Percentiles rank a stretch among this genome's conserved stretches.
These are phyloP conservation scores for Malacosoma neustria DNA, from an alignment of 2,888 invertebrate species.

Conservation along the genomic window DNA sequence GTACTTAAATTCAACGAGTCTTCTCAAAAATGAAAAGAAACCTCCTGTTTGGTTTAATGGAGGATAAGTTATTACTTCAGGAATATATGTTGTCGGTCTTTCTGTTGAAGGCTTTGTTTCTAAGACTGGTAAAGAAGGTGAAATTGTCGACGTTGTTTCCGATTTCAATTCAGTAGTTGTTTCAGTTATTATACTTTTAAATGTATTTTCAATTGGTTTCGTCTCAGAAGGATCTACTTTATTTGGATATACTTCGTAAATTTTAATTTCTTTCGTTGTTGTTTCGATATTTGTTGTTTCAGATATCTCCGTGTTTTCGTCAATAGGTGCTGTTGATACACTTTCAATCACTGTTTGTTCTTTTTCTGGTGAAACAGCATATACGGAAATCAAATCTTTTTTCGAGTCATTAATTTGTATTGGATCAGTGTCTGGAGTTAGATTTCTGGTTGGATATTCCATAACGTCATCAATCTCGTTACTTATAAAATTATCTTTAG, in stretches of 20 bases:
- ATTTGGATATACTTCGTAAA: slow-evolving; percentile 55
- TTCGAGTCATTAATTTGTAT: slow-evolving; percentile 18
- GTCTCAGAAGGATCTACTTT: slow-evolving; percentile 22
- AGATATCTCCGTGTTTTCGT: slow-evolving; percentile 28
- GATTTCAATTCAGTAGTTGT: slow-evolving; percentile 51
- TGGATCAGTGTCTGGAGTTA: slow-evolving; percentile 24
- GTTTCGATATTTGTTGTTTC: slow-evolving; percentile 36
- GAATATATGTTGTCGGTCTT: slow-evolving; percentile 29
- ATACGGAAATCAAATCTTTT: slow-evolving; percentile 37
- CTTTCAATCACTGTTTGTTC: slow-evolving; percentile 37
- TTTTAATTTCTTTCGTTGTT: slow-evolving; percentile 49
- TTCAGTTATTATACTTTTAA: slow-evolving; percentile 42
- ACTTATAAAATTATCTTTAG: slow-evolving; percentile 56
- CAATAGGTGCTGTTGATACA: slow-evolving; percentile 52
- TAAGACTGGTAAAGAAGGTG: slow-evolving; percentile 30
- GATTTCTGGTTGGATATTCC: slow-evolving; percentile 28
- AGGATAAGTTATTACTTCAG: slow-evolving; percentile 57
- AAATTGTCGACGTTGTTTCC: slow-evolving; percentile 50
- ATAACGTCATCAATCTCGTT: slow-evolving; percentile 64
- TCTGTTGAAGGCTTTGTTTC: slow-evolving; percentile 26
- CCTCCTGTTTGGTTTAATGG: slow-evolving; percentile 50
- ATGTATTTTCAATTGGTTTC: slow-evolving; percentile 16
- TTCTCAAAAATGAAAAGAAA: slow-evolving; percentile 76
- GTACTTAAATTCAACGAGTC: slow-evolving; percentile 80
- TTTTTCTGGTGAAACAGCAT: slow-evolving; percentile 31